Conservation (phyloP, 2,113 vertebrate species). For the Tricholaema leucomelas region DNA sequence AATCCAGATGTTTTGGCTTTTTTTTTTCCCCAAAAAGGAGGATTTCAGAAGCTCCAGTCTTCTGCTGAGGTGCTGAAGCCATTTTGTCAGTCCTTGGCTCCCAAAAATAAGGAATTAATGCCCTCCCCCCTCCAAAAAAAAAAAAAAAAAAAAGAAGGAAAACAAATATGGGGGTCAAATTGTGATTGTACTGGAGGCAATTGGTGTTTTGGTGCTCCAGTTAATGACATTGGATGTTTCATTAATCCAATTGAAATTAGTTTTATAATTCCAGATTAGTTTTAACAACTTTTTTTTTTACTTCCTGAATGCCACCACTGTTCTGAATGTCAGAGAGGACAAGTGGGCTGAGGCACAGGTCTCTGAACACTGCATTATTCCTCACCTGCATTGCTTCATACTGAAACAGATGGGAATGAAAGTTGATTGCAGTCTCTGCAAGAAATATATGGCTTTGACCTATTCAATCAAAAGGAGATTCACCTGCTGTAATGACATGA, state of each 20-base stretch:
- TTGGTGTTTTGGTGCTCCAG: too few species aligned
- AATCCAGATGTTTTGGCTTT: too few species aligned
- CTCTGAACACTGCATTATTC: background rate
- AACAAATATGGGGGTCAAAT: too few species aligned
- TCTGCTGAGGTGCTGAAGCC: too few species aligned
- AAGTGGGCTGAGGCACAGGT: background rate
- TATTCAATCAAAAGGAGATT: background rate
- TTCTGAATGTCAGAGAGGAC: background rate
- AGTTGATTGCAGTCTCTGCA: background rate
- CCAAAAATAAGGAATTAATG: too few species aligned
- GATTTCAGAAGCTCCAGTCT: too few species aligned
- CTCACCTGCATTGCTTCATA: background rate
- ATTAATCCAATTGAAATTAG: conserved; percentile 22
- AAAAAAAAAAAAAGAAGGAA: too few species aligned
- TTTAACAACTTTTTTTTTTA: background rate
- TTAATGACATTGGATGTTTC: background rate
- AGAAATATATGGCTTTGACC: background rate
- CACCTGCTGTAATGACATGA: background rate
- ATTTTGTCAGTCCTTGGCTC: too few species aligned
- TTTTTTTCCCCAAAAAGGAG: too few species aligned
- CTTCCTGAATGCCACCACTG: background rate
- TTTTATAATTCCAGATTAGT: background rate
- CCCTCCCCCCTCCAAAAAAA: too few species aligned
- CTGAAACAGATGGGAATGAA: background rate
- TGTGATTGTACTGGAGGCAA: too few species aligned